Evolutionary conservation across 2,797 vertebrate species (phyloP), one percentile per base, ranked within the genome.

Genomic region (Brotogeris chrysoptera): DNA sequence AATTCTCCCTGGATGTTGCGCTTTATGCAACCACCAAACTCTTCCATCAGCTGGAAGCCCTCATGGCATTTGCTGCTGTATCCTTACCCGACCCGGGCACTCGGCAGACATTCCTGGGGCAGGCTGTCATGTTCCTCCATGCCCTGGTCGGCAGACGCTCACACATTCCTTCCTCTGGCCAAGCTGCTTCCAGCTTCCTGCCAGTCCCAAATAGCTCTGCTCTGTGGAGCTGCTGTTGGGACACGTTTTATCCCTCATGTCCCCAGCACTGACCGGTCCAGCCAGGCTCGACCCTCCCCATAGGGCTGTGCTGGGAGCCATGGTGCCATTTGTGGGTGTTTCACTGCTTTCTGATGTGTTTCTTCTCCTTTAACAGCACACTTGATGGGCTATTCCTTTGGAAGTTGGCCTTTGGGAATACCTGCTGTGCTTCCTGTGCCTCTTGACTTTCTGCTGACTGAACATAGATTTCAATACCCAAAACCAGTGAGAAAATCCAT

Each of bases 41-140:
- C 60, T 84, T 57, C 88, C 93, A 43, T 57, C 92, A 9, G 81
- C 91, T 88, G 92, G 86, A 53, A 74, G 52, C 83, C 77, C 79
- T 27, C 41, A 36, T 66, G 80, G 87, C 80, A 72, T 65, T 85
- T 39, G 34, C 50, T 32, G 64, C 43, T 6, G 65, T 91, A 91
- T 93, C 96, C 94, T 93, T 47, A 73, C 38, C 87, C 34, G 94
- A 96, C 94, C 94, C 39, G 9, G 59, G 90, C 71, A 73, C 13
- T 8, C 65, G 2, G 78, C 90, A 69, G 70, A 80, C 86, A 85
- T 94, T 95, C 94, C 94, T 89, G 16, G 18, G 3, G 53, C 64
- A 78, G 57, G 23, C 88, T 60, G 87, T 80, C 88, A 38, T 79
- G 82, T 64, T 80, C 32, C 85, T 90, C 89, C 59, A 3, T 87